phyloP scores from a whole-genome alignment of 37 sponge, comb jelly and placozoan genomes.

The Aphrocallistes beatrix region DNA sequence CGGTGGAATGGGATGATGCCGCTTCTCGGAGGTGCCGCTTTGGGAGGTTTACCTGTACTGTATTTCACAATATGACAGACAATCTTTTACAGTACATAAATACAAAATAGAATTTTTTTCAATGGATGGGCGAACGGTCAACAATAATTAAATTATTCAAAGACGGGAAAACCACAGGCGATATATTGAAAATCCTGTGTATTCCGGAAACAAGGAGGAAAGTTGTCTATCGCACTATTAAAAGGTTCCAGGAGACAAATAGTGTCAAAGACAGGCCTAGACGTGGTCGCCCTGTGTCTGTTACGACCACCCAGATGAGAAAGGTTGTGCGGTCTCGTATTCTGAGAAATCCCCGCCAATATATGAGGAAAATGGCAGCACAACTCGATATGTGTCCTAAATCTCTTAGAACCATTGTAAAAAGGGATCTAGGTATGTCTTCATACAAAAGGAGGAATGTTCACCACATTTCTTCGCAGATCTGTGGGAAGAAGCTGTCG shows the following conservation, averaged over 20 bases:
- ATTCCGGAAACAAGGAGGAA: not conserved
- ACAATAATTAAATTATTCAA: not conserved
- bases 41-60: no score
- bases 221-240: not conserved
- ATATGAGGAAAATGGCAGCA: not conserved
- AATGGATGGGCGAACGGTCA: not conserved
- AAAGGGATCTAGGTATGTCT: not conserved
- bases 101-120: no score
- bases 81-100: no score
- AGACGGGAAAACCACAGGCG: not conserved
- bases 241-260: not conserved
- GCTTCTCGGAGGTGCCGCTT: no score
- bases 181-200: not conserved
- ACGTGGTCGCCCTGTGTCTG: not conserved
- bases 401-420: not conserved
- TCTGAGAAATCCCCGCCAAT: not conserved
- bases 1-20: no score
- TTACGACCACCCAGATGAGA: not conserved
- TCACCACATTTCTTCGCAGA: not conserved
- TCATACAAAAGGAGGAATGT: not conserved
- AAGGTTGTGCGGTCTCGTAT: not conserved
- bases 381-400: not conserved
- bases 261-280: not conserved
- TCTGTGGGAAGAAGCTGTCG: not conserved
- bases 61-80: no score